Evolutionary conservation across 2,888 invertebrate species (phyloP), one percentile per base, ranked within the genome.

Genomic region (Leucophenga maculata): DNA sequence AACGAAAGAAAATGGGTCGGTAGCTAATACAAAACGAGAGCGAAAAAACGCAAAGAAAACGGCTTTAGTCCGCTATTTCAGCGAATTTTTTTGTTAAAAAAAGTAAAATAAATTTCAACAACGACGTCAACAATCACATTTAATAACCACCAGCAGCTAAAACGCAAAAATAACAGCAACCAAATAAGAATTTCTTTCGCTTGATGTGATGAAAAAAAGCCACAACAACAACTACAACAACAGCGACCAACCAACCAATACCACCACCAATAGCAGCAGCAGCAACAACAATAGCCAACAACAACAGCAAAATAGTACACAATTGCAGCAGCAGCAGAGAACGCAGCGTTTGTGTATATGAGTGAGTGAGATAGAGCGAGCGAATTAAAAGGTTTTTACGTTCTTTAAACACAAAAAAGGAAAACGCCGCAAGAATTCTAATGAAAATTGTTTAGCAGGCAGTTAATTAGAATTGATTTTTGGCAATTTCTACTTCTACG

Each of bases 31-130:
- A 73, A 74, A 83, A 79, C 84, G 84, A 83, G 80, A 86, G 85
- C 85, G 85, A 85, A 86, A 70, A 84, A 83, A 86, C 86, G 86
- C 86, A 86, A 86, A 85, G 85, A 87, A 85, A 87, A 88, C 88
- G 88, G 88, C 87, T 86, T 88, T 88, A 87, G 88, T 88, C 88
- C 90, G 91, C 89, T 90, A 91, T 90, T 90, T 87, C 90, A 90
- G 91, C 89, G 89, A 88, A 87, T 91, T 91, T 91, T 26, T 91
- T 88, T 86, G 85, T 84, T 85, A 82, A 79, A 78, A 78, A 16
- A 65, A 22, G 65, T 76, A 65, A 69, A 75, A 69, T 69, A 67
- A 74, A 73, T 77, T 74, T 71, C 71, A 69, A 69, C 68, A 74
- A 74, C 60, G 69, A 44, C 69, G 18, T 20, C 65, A 32, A 50